Evolutionary conservation across 2,888 invertebrate species (phyloP), one percentile per base, ranked within the genome.

Genomic region (Eulithis testata): DNA sequence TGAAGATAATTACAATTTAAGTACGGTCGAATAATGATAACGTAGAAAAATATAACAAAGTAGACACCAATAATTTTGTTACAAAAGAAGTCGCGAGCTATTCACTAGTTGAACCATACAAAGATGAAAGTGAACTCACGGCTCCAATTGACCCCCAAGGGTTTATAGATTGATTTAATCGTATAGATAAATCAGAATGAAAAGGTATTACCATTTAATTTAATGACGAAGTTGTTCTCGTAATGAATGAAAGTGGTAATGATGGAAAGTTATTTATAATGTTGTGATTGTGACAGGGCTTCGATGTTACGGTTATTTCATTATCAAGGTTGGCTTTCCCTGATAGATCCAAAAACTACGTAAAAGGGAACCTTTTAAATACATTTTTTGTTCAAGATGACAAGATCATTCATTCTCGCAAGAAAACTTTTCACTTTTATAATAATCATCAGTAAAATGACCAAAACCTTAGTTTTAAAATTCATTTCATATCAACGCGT

Each of bases 121-220:
- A 53, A 65, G 69, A 69, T 66, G 73, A 73, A 79, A 79, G 79
- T 76, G 72, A 77, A 71, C 73, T 73, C 71, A 64, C 70, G 69
- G 63, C 73, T 70, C 60, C 60, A 56, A 70, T 66, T 80, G 79
- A 83, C 81, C 83, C 76, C 76, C 71, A 68, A 69, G 73, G 78
- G 76, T 76, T 76, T 78, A 74, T 72, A 77, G 73, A 77, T 78
- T 78, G 78, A 79, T 80, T 80, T 77, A 79, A 77, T 77, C 75
- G 72, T 60, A 9, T 50, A 75, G 74, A 78, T 76, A 77, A 74
- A 70, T 73, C 69, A 70, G 66, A 71, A 70, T 69, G 73, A 71
- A 74, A 69, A 74, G 43, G 65, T 67, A 40, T 60, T 71, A 45
- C 71, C 66, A 75, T 72, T 71, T 72, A 68, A 73, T 77, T 70